Base-by-base conservation (phyloP, 1,140 invertebrate genomes). In the Bombus cullumanus region DNA sequence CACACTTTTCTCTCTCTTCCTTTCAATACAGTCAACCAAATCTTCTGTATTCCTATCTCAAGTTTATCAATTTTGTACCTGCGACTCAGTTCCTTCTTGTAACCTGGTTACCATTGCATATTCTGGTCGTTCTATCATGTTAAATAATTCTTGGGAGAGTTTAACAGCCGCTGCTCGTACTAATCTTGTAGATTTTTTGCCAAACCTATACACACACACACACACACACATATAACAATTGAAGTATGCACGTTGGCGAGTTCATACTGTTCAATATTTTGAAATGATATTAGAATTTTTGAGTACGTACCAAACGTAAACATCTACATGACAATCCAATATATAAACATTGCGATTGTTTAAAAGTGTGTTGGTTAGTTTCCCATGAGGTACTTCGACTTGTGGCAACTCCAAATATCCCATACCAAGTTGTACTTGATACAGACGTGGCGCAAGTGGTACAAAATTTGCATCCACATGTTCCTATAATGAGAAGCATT, bases 351-450 rank as follows among this genome's bases (percentile, higher is more conserved):
- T 98, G 93, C 98, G 98, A 81, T 98, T 99, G 85, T 98, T 97
- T 31, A 99, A 96, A 88, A 99, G 95, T 5, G 96, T 96, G 89
- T 98, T 96, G 80, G 96, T 95, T 37, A 98, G 94, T 93, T 97
- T 97, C 85, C 97, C 97, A 85, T 98, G 96, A 22, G 98, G 97
- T 80, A 98, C 96, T 95, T 98, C 97, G 15, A 98, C 98, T 96
- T 99, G 99, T 18, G 99, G 99, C 86, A 99, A 95, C 95, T 99
- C 99, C 88, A 99, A 95, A 94, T 99, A 99, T 2, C 99, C 99
- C 98, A 99, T 99, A 72, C 99, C 99, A 13, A 99, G 96, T 77
- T 97, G 96, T 69, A 99, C 98, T 96, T 99, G 97, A 95, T 99
- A 99, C 59, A 99, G 95, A 59, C 98, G 96, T 13, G 99, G 98